These are phyloP conservation scores for Cyclophora albipunctata DNA, from an alignment of 2,888 invertebrate species.

Conservation along the genomic window DNA sequence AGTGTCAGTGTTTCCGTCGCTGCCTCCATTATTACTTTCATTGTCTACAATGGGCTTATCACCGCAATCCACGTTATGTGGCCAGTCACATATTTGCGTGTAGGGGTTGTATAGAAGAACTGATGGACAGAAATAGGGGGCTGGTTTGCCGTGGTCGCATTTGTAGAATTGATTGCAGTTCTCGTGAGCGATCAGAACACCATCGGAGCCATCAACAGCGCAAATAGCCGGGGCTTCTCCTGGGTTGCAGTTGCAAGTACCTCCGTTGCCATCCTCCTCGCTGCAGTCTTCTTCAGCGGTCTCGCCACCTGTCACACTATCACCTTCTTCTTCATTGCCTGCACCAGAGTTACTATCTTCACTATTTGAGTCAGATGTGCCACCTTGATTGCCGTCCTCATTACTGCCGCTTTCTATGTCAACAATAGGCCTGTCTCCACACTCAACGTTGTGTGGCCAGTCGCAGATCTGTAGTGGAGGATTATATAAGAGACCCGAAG, in stretches of 20 bases:
- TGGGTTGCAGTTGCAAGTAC: constrained; percentile 20
- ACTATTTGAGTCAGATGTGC: not conserved
- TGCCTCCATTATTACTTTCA: constrained; percentile 3
- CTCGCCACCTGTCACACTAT: no score
- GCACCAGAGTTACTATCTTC: not conserved
- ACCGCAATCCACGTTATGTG: constrained; percentile 18
- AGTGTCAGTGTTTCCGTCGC: constrained; percentile 3
- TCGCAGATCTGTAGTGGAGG: constrained; percentile 25
- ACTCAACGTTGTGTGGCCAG: constrained; percentile 29
- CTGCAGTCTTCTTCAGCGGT: constrained; percentile 7
- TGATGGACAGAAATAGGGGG: constrained; percentile 18
- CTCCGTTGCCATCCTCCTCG: constrained; percentile 7
- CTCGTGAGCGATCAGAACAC: constrained; percentile 26
- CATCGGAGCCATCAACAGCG: constrained; percentile 21
- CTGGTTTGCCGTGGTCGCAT: constrained; percentile 20
- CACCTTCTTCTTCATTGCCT: constrained; percentile 2
- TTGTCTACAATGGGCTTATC: constrained; percentile 1
- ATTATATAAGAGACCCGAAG: constrained; percentile 19
- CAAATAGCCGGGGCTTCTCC: constrained; percentile 25
- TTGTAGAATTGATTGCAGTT: constrained; percentile 29
- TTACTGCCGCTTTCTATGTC: constrained; percentile 5
- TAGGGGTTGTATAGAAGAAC: constrained; percentile 26
- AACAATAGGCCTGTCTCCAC: constrained; percentile 22
- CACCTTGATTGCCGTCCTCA: constrained; percentile 2
- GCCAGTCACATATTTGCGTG: constrained; percentile 23